Base-by-base conservation (phyloP, 2,113 vertebrate genomes). In the Myiagra hebetior region DNA sequence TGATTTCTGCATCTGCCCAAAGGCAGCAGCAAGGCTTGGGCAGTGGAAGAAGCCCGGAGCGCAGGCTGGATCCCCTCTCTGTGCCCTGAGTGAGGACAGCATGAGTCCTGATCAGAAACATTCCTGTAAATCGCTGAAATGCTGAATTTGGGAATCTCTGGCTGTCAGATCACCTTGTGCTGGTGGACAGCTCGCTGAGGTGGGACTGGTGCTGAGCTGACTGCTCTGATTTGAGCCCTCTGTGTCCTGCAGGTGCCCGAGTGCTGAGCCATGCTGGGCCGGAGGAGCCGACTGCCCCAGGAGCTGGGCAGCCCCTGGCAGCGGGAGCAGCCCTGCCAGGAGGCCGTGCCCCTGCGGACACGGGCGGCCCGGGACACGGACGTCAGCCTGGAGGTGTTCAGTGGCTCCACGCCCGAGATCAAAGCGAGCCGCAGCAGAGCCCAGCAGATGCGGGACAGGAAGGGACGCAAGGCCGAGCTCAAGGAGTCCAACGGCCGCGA, bases 201-300 rank as follows among this genome's bases (percentile, higher is more conserved):
- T 13, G 73, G 42, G 52, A 1, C 39, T 11, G 73, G 8, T 13
- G 62, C 10, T 1, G 63, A 2, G 9, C 1, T 1, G 1, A 1
- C 1, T 6, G 46, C 63, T 50, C 19, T 94, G 93, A 67, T 18
- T 1, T 5, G 55, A 62, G 69, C 49, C 52, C 79, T 30, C 10
- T 60, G 49, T 57, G 31, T 49, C 15, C 15, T 1, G 15, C 93
- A 98, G 98, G 97, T 95, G 90, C 89, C 93, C 87, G 74, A 93
- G 96, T 6, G 42, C 60, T 97, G 97, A 99, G 98, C 98, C 98
- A 99, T 99, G 99, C 98, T 98, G 98, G 98, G 98, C 97, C 97
- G 96, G 91, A 98, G 93, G 95, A 85, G 97, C 57, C 97, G 98
- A 88, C 94, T 96, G 59, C 97, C 98, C 44, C 97, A 72, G 41